phyloP scores from a whole-genome alignment of 2,888 invertebrate species.

The Cyrtodaria siliqua region DNA sequence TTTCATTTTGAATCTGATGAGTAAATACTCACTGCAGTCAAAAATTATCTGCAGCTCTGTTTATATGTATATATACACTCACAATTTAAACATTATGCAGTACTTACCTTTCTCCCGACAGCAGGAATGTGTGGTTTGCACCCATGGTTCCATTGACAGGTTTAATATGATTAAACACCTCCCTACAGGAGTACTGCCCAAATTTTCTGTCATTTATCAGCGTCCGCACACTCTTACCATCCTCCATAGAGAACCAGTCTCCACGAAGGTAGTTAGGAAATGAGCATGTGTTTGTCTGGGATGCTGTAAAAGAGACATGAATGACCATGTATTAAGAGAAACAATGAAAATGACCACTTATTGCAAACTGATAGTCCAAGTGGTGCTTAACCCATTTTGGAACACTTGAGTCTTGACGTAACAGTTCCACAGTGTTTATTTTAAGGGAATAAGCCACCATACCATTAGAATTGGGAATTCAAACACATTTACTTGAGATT shows the following conservation, averaged over 20 bases:
- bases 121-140: slow-evolving; percentile 55
- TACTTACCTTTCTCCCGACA: slow-evolving; percentile 34
- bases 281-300: slow-evolving; percentile 28
- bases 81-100: slow-evolving; percentile 1
- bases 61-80: no score
- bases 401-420: no score
- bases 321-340: background rate
- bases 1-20: no score
- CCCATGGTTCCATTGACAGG: slow-evolving; percentile 52
- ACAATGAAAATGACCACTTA: background rate
- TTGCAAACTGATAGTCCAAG: no score
- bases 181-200: slow-evolving; percentile 39
- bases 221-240: slow-evolving; percentile 36
- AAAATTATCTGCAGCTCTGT: no score
- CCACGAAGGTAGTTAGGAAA: slow-evolving; percentile 49
- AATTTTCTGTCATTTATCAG: slow-evolving; percentile 45
- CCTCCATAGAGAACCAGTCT: slow-evolving; percentile 57
- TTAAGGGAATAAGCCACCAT: no score
- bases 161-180: slow-evolving; percentile 43
- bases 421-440: no score
- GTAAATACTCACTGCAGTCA: no score
- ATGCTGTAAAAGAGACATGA: slow-evolving; percentile 15
- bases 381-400: no score
- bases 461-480: no score
- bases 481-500: no score